Base-by-base conservation (phyloP, 1,140 invertebrate genomes). In the Diorhabda carinulata region DNA sequence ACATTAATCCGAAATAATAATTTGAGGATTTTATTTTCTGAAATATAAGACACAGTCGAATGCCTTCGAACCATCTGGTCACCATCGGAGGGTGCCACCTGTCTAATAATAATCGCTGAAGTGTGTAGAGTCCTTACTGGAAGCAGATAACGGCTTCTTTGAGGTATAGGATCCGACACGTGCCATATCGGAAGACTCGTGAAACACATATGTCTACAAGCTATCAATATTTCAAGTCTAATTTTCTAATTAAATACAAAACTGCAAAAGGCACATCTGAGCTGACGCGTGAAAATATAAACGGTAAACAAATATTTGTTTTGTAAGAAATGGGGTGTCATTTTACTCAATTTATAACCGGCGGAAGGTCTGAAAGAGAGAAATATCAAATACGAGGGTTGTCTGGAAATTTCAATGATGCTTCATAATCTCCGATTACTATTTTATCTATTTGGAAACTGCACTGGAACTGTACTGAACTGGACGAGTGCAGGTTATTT, bases 81-180 rank as follows among this genome's bases (percentile, higher is more conserved):
- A 62, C 61, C 61, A 41, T 3, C 40, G 41, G 61, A 62, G 43
- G 7, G 61, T 62, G 61, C 61, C 61, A 62, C 61, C 61, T 62
- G 61, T 5, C 61, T 0, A 9, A 47, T 10, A 62, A 42, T 43
- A n/a, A 62, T 44, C 61, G 43, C 61, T 44, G 61, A 47, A 62
- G 61, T 62, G 61, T 62, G 61, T 6, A 62, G 43, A 43, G 61
- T 62, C 61, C 41, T 42, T 10, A 3, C 43, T 43, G 41, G 42
- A 62, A 43, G 43, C 41, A 43, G 61, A 62, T 62, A 62, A 62
- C 61, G 61, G 61, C 61, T 62, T 62, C 61, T 62, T 62, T 62
- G 61, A 62, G 41, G 61, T 43, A n/a, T 52, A 52, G 47, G 47
- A 9, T n/a, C 61, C n/a, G 61, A 7, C 61, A 62, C 61, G 61